Percentiles rank a stretch among this genome's conserved stretches.
Evolutionary conservation across 2,113 vertebrate genomes (phyloP).

Genomic region (Recurvirostra avosetta): DNA sequence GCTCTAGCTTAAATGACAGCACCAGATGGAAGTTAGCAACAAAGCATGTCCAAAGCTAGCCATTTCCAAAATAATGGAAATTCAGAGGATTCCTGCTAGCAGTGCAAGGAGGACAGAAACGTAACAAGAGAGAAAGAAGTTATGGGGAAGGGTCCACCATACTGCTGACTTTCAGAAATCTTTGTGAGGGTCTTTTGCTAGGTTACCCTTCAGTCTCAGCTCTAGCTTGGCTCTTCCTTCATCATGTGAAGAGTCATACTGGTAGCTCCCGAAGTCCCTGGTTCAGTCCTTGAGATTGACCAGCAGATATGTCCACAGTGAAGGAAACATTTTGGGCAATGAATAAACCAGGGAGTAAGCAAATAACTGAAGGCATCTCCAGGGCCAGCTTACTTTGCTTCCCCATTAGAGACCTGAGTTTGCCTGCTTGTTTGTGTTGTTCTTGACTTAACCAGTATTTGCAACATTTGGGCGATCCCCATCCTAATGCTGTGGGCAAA

Average conservation of each 20-base stretch:
- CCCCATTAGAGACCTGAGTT: neutral
- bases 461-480: neutral
- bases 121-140: neutral
- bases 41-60: neutral
- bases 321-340: neutral
- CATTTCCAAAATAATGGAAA: slow-evolving; percentile 23
- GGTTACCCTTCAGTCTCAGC: neutral
- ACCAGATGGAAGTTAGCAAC: slow-evolving; percentile 34
- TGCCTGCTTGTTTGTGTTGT: neutral
- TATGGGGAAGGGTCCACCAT: neutral
- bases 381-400: neutral
- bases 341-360: neutral
- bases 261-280: neutral
- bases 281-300: neutral
- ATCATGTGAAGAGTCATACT: neutral
- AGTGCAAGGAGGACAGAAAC: neutral
- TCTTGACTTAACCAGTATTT: neutral
- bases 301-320: neutral
- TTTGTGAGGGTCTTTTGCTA: neutral
- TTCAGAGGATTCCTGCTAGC: neutral
- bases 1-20: slow-evolving; percentile 42
- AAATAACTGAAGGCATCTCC: neutral
- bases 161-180: neutral
- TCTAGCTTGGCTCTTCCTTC: neutral
- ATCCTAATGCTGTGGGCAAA: neutral